These are phyloP conservation scores for Clarias fuscus DNA, from an alignment of 2,797 vertebrate species.

Conservation along the genomic window DNA sequence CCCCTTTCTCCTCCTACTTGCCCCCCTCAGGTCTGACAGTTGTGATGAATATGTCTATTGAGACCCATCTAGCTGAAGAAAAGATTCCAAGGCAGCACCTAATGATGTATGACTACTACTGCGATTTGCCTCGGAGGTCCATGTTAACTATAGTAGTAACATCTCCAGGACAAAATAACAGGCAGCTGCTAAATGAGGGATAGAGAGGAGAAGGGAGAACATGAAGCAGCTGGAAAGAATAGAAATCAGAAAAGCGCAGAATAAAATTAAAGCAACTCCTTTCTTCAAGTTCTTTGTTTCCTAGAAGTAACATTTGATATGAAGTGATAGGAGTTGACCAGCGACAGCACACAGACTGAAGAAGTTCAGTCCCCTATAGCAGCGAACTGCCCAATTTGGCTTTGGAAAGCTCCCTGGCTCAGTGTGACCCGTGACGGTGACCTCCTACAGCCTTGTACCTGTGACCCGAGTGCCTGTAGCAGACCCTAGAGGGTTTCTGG, in stretches of 20 bases:
- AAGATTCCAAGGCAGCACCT: slow-evolving; percentile 66
- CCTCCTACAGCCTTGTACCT: slow-evolving; percentile 60
- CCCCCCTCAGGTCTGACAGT: slow-evolving; percentile 64
- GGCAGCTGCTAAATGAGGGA: slow-evolving; percentile 54
- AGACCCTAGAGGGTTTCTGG: slow-evolving; percentile 56
- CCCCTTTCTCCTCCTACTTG: slow-evolving; percentile 50
- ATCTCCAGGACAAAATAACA: slow-evolving; percentile 68
- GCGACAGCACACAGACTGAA: slow-evolving; percentile 15
- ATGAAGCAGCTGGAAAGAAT: slow-evolving; percentile 30
- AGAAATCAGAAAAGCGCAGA: slow-evolving; percentile 20
- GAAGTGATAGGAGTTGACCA: no score
- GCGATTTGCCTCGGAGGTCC: slow-evolving; percentile 68
- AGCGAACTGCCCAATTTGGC: slow-evolving; percentile 60
- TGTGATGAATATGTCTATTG: slow-evolving; percentile 72
- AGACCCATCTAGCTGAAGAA: slow-evolving; percentile 69
- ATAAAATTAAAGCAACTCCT: not conserved
- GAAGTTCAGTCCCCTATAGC: slow-evolving; percentile 47
- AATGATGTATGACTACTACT: slow-evolving; percentile 67
- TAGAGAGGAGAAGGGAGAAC: slow-evolving; percentile 51
- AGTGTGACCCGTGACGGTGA: slow-evolving; percentile 55
- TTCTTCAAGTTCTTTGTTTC: slow-evolving; percentile 15
- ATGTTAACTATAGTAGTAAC: slow-evolving; percentile 70
- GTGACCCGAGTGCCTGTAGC: slow-evolving; percentile 50
- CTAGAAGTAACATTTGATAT: not conserved
- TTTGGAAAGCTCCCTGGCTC: slow-evolving; percentile 4